Evolutionary conservation across 1,140 invertebrate species (phyloP).

Genomic region (Drosophila melanogaster): DNA sequence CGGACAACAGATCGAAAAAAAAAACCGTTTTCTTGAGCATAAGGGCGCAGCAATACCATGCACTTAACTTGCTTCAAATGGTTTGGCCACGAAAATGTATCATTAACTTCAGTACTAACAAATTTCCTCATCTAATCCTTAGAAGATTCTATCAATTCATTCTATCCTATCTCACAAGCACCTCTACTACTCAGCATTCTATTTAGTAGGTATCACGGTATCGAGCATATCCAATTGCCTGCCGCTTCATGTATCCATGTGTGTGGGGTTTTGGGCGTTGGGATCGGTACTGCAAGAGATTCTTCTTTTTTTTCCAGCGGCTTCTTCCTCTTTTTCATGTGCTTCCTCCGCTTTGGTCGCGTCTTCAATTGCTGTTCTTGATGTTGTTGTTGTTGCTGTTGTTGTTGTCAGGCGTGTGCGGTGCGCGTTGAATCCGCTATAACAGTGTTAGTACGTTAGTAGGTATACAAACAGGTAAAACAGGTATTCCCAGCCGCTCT

Average conservation of each 20-base stretch:
- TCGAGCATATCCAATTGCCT: background rate
- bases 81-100: too few relatives aligned
- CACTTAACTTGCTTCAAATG: background rate
- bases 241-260: background rate
- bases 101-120: too few relatives aligned
- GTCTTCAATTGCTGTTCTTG: constrained; percentile 57
- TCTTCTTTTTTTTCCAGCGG: constrained; percentile 6
- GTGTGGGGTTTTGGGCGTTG: constrained; percentile 36
- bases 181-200: too few relatives aligned
- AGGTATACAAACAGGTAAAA: constrained; percentile 85
- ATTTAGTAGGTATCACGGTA: background rate
- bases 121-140: too few relatives aligned
- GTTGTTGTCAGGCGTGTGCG: constrained; percentile 71
- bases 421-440: constrained; percentile 82
- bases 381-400: constrained; percentile 24
- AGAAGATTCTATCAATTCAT: background rate
- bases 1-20: background rate
- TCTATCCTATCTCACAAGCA: too few relatives aligned
- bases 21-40: background rate
- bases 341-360: constrained; percentile 48
- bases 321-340: constrained; percentile 21
- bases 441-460: constrained; percentile 85
- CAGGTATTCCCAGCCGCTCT: constrained; percentile 79
- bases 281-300: constrained; percentile 27
- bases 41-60: background rate